These are phyloP conservation scores for Zaprionus lineosus DNA, from an alignment of 2,888 invertebrate species.

Conservation along the genomic window DNA sequence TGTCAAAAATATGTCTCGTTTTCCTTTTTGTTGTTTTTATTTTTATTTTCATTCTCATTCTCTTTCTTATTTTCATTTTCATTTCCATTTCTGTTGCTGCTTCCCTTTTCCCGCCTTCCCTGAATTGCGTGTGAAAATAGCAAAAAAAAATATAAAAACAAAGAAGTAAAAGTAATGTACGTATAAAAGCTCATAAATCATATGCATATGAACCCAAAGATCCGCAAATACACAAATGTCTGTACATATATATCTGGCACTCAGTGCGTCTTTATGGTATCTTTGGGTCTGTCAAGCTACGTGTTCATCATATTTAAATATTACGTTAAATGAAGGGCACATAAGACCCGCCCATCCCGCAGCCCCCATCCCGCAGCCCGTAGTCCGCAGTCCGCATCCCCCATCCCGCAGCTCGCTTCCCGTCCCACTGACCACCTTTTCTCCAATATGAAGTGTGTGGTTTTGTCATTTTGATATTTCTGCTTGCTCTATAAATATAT, in stretches of 20 bases:
- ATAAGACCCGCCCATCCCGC: slow-evolving; percentile 36
- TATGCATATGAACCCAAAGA: slow-evolving; percentile 10
- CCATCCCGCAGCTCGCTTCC: too few relatives aligned
- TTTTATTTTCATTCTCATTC: slow-evolving; percentile 2
- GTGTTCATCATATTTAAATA: slow-evolving; percentile 67
- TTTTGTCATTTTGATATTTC: slow-evolving; percentile 69
- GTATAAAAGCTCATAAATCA: slow-evolving; percentile 61
- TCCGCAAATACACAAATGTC: slow-evolving; percentile 6
- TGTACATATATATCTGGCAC: background rate
- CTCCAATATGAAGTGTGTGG: slow-evolving; percentile 68
- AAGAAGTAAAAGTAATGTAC: slow-evolving; percentile 40
- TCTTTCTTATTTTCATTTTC: background rate
- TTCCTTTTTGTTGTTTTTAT: slow-evolving; percentile 19
- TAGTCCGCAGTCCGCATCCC: too few relatives aligned
- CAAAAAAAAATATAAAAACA: slow-evolving; percentile 41
- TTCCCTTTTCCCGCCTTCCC: background rate
- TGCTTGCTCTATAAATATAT: slow-evolving; percentile 41
- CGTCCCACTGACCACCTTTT: slow-evolving; percentile 53
- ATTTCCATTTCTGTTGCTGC: background rate
- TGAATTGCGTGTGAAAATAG: slow-evolving; percentile 62
- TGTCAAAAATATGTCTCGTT: slow-evolving; percentile 55
- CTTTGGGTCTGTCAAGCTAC: slow-evolving; percentile 35
- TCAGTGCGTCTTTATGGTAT: slow-evolving; percentile 4
- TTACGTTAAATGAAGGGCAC: slow-evolving; percentile 58
- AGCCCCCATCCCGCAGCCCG: too few relatives aligned